Evolutionary conservation across 2,888 invertebrate species (phyloP).

Genomic region (Epistrophe eligans): DNA sequence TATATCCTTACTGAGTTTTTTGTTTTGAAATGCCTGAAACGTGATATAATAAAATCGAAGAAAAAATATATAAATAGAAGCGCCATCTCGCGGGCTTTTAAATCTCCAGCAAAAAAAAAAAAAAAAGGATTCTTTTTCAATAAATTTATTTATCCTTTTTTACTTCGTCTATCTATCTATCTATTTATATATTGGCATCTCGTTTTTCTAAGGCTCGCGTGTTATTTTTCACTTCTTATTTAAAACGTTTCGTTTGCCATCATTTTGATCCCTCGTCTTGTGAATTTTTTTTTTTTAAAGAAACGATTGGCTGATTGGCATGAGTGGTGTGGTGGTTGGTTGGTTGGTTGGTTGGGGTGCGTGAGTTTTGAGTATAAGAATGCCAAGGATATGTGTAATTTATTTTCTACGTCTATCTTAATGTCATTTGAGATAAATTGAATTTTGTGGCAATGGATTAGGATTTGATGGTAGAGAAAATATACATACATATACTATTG

Average conservation of each 20-base stretch:
- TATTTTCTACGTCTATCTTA: conserved; percentile 71
- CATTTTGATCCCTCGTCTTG: conserved; percentile 66
- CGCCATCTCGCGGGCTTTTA: conserved; percentile 36
- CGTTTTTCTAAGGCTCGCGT: conserved; percentile 48
- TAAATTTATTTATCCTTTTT: conserved; percentile 70
- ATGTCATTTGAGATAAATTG: conserved; percentile 75
- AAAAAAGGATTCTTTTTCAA: conserved; percentile 68
- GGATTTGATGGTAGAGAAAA: neutral
- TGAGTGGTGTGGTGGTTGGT: neutral
- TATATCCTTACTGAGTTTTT: neutral
- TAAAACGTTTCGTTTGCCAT: conserved; percentile 34
- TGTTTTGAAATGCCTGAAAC: conserved; percentile 60
- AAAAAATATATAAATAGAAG: neutral
- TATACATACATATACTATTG: neutral
- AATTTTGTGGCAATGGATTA: conserved; percentile 72
- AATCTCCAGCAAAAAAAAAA: conserved; percentile 45
- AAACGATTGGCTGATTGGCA: conserved; percentile 49
- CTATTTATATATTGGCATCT: neutral
- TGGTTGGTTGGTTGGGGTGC: neutral
- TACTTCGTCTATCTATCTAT: neutral
- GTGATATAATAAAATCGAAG: conserved; percentile 60
- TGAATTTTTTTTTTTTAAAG: conserved; percentile 14
- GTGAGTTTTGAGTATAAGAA: conserved; percentile 1
- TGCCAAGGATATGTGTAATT: conserved; percentile 61
- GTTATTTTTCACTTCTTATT: conserved; percentile 65